Base-by-base conservation (phyloP, 2,888 invertebrate genomes). In the Ferdinandea cuprea region DNA sequence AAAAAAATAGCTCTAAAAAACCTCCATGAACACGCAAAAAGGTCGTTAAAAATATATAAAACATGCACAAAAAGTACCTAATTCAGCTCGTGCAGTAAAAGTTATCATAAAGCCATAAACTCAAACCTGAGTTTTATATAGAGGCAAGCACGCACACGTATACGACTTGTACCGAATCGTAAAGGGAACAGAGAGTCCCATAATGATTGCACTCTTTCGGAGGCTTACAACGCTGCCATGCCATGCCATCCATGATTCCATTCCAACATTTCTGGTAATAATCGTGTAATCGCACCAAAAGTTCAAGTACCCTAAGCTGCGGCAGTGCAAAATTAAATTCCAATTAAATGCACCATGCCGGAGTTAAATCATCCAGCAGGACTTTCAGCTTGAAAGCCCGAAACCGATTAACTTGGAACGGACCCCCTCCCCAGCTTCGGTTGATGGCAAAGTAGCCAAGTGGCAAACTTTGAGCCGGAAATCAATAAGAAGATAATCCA, bases 401-500 rank as follows among this genome's bases (percentile, higher is more conserved):
- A n/a, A 30, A 32, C 17, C 54, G 44, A 68, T 66, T 66, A 54
- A 54, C 66, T 54, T 42, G 40, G n/a, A 52, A 7, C n/a, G 7
- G 21, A 13, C 42, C 52, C 25, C 48, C 15, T 52, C n/a, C n/a
- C n/a, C n/a, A n/a, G n/a, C n/a, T n/a, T n/a, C n/a, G n/a, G n/a
- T n/a, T n/a, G n/a, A 8, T 13, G 61, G 44, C 15, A 42, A 19
- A 63, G 40, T 40, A 42, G 46, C 40, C 46, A 15, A 71, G 76
- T 25, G 40, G 48, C 48, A 54, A 77, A 77, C 61, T 72, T 77
- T 66, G 77, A 83, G 77, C 77, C 48, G 56, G 66, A 77, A 83
- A 83, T 83, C 81, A 72, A 83, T 83, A 77, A 83, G 72, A 58
- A 71, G 61, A 83, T 77, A 83, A 83, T 83, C 81, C 81, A 83